Evolutionary conservation across 2,113 vertebrate species (phyloP).

Genomic region (Daubentonia madagascariensis): DNA sequence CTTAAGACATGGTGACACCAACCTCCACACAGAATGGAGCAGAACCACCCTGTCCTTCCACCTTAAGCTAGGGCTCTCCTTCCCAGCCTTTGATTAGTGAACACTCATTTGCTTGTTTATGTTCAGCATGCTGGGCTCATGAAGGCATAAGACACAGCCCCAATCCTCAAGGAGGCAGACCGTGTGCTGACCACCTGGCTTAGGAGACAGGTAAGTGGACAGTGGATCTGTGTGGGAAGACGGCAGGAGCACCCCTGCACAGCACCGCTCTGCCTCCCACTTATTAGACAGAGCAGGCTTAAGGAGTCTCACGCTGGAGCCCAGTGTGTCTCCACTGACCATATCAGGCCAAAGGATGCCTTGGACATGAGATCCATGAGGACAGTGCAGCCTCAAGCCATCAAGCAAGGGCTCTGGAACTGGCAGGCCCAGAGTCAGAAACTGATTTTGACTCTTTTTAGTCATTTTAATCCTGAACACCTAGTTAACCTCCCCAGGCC

Average conservation of each 20-base stretch:
- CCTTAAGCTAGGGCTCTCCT: background rate
- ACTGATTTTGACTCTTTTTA: background rate
- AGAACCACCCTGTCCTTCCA: rapidly evolving
- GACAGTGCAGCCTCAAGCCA: background rate
- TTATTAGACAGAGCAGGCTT: rapidly evolving
- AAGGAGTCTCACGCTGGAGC: background rate
- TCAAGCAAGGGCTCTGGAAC: background rate
- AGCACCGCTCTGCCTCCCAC: background rate
- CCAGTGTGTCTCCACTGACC: background rate
- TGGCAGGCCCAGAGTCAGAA: background rate
- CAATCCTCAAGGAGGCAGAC: background rate
- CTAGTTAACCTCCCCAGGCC: background rate
- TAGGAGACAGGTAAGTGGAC: background rate
- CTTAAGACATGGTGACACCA: background rate
- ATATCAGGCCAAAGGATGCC: too few relatives aligned
- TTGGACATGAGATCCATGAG: background rate
- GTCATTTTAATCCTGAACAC: background rate
- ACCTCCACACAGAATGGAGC: background rate
- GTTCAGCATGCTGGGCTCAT: too few relatives aligned
- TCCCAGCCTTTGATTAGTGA: background rate
- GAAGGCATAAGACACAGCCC: background rate
- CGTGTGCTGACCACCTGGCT: rapidly evolving
- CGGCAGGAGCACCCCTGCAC: rapidly evolving
- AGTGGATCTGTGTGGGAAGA: rapidly evolving
- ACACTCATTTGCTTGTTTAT: rapidly evolving